phyloP scores from a whole-genome alignment of 2,797 vertebrate genomes.

The Triplophysa yarkandensis region DNA sequence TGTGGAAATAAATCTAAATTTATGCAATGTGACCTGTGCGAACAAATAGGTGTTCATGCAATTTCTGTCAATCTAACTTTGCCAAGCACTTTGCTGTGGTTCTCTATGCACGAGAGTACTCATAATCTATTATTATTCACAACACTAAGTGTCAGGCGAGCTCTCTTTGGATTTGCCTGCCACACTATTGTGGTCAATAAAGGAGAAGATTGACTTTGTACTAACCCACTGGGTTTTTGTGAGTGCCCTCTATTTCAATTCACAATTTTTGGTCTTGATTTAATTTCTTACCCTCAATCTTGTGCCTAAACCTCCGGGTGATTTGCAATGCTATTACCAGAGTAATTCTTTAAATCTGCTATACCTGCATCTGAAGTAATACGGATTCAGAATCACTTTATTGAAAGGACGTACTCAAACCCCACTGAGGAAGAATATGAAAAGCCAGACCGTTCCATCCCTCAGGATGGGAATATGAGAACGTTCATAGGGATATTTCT shows the following conservation, averaged over 20 bases:
- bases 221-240: slow-evolving; percentile 32
- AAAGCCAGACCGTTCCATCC: slow-evolving; percentile 3
- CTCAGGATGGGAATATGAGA: slow-evolving; percentile 24
- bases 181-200: slow-evolving; percentile 12
- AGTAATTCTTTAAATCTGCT: slow-evolving; percentile 19
- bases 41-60: too few species aligned
- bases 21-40: neutral
- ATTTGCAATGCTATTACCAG: slow-evolving; percentile 17
- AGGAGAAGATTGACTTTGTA: slow-evolving; percentile 20
- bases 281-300: neutral
- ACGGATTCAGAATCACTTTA: slow-evolving; percentile 19
- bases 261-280: slow-evolving; percentile 34
- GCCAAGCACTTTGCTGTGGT: neutral
- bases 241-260: slow-evolving; percentile 11
- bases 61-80: neutral
- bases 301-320: slow-evolving; percentile 5
- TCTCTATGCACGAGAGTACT: neutral
- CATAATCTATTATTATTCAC: slow-evolving; percentile 20
- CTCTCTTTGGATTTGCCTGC: slow-evolving; percentile 1
- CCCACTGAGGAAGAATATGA: slow-evolving; percentile 26
- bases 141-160: neutral
- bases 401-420: slow-evolving; percentile 3
- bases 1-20: too few species aligned
- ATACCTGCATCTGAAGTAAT: neutral
- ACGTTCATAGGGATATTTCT: slow-evolving; percentile 39